These are phyloP conservation scores for Conomelus anceps DNA, from an alignment of 2,888 invertebrate species.

Conservation along the genomic window DNA sequence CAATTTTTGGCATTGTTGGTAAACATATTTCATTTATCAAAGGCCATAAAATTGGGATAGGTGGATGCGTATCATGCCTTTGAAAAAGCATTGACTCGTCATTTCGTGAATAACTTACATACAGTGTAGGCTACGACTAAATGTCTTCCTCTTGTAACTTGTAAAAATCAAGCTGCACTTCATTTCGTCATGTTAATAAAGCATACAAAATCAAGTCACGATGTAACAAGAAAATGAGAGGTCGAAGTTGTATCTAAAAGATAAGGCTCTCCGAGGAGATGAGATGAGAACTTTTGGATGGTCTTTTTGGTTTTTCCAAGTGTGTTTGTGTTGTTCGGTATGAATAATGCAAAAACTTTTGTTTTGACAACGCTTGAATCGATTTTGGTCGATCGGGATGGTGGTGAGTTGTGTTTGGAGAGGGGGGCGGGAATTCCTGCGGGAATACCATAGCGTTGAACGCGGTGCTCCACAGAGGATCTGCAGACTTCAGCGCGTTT, in stretches of 20 bases:
- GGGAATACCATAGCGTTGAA: too few relatives aligned
- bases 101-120: too few relatives aligned
- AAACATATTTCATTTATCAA: too few relatives aligned
- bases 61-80: too few relatives aligned
- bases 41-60: too few relatives aligned
- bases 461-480: not conserved
- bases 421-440: not conserved
- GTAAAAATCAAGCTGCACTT: not conserved
- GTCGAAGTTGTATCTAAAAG: not conserved
- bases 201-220: not conserved
- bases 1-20: too few relatives aligned
- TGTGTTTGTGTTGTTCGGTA: not conserved
- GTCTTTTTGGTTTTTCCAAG: not conserved
- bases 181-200: not conserved
- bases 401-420: too few relatives aligned
- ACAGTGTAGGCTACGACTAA: too few relatives aligned
- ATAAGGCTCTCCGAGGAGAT: not conserved
- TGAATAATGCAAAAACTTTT: slow-evolving; percentile 11
- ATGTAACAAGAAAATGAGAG: not conserved
- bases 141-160: too few relatives aligned
- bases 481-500: not conserved
- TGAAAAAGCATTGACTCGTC: too few relatives aligned
- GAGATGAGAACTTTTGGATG: not conserved
- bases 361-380: slow-evolving; percentile 8
- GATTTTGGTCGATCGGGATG: not conserved